Percentiles rank a stretch among this genome's conserved stretches.
Conservation (phyloP, 2,888 invertebrate genomes). For the Steinernema carpocapsae region DNA sequence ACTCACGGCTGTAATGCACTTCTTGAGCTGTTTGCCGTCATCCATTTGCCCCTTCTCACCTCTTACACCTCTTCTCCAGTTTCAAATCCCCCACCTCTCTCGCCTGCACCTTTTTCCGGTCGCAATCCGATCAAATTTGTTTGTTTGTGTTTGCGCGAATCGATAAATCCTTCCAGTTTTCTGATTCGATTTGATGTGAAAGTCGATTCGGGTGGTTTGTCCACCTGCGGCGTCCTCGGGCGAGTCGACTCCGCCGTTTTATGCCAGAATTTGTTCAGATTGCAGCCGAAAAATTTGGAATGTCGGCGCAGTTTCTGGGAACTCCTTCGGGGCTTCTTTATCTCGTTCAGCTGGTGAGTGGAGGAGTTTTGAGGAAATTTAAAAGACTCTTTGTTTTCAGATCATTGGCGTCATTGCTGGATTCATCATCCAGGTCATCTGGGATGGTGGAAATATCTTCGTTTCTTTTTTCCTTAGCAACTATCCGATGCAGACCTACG, state of each 20-base stretch:
- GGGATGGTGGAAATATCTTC: constrained; percentile 33
- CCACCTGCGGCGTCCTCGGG: neutral
- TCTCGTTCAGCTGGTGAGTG: constrained; percentile 9
- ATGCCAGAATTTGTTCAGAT: constrained; percentile 1
- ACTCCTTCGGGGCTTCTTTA: constrained; percentile 17
- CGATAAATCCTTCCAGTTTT: constrained; percentile 1
- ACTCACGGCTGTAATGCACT: neutral
- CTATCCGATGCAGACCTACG: constrained; percentile 11
- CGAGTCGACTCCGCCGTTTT: neutral
- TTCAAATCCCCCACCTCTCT: neutral
- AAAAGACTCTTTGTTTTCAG: constrained; percentile 23
- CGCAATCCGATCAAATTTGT: constrained; percentile 6
- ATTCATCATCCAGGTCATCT: constrained; percentile 43
- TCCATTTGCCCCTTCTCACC: neutral
- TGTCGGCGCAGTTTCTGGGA: constrained; percentile 1
- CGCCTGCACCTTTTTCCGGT: neutral
- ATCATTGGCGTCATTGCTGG: constrained; percentile 39
- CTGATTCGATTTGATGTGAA: neutral
- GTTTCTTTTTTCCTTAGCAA: neutral
- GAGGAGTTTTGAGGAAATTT: no score
- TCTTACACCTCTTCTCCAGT: neutral
- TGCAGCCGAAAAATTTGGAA: neutral
- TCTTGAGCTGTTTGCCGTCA: neutral
- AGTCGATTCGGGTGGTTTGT: constrained; percentile 5
- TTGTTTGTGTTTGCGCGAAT: constrained; percentile 27